Conservation (phyloP, 2,888 invertebrate species). For the Ophion costatus region DNA sequence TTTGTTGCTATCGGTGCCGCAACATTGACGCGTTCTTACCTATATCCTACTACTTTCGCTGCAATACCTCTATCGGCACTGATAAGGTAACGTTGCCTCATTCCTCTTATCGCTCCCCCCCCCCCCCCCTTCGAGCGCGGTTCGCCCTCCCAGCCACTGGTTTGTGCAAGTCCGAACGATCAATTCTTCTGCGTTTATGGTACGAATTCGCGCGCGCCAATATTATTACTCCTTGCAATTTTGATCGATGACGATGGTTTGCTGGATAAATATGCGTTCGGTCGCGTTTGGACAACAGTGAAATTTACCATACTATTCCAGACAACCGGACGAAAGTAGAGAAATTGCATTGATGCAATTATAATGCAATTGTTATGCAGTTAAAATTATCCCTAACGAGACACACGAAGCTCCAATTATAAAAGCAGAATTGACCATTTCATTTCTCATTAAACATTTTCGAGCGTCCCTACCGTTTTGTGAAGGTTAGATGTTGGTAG, state of each 20-base stretch:
- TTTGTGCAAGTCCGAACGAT: conserved; percentile 4
- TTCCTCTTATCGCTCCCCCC: conserved; percentile 29
- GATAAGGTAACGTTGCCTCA: conserved; percentile 33
- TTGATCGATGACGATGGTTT: neutral
- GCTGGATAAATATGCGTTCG: neutral
- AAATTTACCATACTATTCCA: neutral
- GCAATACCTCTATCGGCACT: conserved; percentile 18
- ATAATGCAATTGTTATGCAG: neutral
- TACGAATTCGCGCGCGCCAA: neutral
- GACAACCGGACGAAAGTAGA: neutral
- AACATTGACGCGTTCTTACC: conserved; percentile 23
- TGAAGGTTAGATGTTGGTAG: too few relatives aligned
- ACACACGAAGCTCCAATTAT: neutral
- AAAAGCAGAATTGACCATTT: neutral
- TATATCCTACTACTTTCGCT: conserved; percentile 10
- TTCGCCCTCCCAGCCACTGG: neutral
- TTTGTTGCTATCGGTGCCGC: conserved; percentile 6
- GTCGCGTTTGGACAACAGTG: neutral
- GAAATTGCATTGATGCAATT: conserved; percentile 11
- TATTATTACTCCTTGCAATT: conserved; percentile 16
- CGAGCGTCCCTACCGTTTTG: too few relatives aligned
- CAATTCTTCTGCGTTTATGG: conserved; percentile 33
- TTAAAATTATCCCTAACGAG: neutral
- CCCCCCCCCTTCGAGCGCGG: neutral
- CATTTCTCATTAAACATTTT: too few relatives aligned